Conservation (phyloP, 2,113 vertebrate genomes). For the Pachyramphus minor region DNA sequence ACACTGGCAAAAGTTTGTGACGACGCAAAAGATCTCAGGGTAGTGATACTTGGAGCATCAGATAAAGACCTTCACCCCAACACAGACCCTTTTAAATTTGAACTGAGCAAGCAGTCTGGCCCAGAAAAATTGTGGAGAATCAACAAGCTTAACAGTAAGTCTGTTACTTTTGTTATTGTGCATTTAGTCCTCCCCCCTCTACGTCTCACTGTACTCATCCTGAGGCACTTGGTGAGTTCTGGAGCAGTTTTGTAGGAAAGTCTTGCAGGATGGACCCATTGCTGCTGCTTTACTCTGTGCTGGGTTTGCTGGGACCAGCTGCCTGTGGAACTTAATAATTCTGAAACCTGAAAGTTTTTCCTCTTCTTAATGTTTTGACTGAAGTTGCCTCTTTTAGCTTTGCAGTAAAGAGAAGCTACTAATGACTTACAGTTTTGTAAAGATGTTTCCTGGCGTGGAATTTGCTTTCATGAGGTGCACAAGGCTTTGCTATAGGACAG, state of each 20-base stretch:
- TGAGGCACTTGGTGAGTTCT: background rate
- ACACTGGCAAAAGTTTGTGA: slow-evolving; percentile 88
- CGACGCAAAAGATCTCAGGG: slow-evolving; percentile 86
- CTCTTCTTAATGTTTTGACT: background rate
- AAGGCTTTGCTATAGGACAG: background rate
- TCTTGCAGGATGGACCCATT: background rate
- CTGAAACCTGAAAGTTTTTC: background rate
- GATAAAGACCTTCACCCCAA: slow-evolving; percentile 93
- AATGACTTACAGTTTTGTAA: background rate
- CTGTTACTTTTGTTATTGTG: background rate
- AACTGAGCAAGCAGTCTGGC: slow-evolving; percentile 86
- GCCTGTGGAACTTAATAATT: background rate
- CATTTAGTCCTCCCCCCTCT: background rate
- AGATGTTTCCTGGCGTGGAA: background rate
- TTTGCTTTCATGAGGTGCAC: background rate
- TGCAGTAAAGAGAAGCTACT: background rate
- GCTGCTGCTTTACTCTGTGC: background rate
- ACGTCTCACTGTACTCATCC: rapidly evolving
- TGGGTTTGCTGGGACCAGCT: background rate
- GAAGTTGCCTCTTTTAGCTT: background rate
- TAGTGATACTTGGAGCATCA: slow-evolving; percentile 84
- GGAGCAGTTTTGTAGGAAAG: background rate
- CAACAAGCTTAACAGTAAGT: slow-evolving; percentile 92
- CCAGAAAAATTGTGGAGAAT: slow-evolving; percentile 93
- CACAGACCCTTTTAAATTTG: slow-evolving; percentile 91